Conservation (phyloP, 2,113 vertebrate genomes). For the Charina bottae region DNA sequence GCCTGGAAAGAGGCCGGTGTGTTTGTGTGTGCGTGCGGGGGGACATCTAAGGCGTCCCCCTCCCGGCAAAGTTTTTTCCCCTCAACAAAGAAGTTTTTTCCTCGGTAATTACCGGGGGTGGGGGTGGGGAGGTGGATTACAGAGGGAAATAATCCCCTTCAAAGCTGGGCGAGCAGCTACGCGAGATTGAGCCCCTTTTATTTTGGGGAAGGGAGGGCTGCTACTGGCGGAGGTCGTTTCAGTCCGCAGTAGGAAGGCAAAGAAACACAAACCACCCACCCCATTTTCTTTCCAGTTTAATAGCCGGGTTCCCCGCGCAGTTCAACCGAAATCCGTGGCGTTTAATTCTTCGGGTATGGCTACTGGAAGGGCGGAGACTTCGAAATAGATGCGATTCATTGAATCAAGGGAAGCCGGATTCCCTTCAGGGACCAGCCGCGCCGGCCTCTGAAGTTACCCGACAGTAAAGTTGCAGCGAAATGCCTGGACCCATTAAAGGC, state of each 20-base stretch:
- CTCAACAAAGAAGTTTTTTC: neutral
- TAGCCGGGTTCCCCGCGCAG: neutral
- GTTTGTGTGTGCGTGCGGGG: neutral
- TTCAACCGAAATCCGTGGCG: neutral
- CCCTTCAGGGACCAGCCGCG: neutral
- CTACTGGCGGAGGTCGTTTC: neutral
- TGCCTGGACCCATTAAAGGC: neutral
- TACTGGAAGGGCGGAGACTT: neutral
- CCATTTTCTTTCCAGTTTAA: neutral
- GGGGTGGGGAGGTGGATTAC: neutral
- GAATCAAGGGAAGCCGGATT: neutral
- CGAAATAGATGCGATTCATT: neutral
- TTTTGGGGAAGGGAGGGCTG: neutral
- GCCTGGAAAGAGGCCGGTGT: neutral
- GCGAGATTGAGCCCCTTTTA: neutral
- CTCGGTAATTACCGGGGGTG: neutral
- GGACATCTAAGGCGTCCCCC: neutral
- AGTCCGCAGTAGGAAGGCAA: neutral
- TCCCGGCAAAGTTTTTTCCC: neutral
- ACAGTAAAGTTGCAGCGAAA: neutral
- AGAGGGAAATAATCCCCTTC: neutral
- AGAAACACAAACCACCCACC: neutral
- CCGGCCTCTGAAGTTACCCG: neutral
- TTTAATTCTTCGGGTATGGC: neutral
- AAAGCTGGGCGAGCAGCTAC: neutral